A percentile compares a stretch with the other conserved stretches of the same genome.
Conservation (phyloP, 2,888 invertebrate genomes). For the Syrphus vitripennis region DNA sequence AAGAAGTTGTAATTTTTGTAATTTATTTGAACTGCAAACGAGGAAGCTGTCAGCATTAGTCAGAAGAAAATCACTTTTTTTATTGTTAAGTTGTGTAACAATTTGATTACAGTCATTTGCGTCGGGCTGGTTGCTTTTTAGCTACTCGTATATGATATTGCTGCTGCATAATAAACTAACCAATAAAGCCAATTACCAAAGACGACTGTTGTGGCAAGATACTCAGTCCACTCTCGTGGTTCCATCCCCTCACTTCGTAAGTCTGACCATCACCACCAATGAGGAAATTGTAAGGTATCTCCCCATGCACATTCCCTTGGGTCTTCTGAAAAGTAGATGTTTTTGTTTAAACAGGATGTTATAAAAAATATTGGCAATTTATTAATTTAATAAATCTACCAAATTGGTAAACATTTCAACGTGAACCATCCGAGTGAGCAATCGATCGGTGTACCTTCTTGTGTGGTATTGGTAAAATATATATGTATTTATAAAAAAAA, state of each 20-base stretch:
- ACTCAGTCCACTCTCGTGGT: constrained; percentile 77
- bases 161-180: constrained; percentile 74
- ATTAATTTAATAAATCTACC: too few relatives aligned
- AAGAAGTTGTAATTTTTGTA: background rate
- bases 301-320: constrained; percentile 45
- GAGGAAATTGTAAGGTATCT: constrained; percentile 82
- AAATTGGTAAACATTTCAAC: too few relatives aligned
- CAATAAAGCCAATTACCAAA: constrained; percentile 81
- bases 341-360: background rate
- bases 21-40: constrained; percentile 11
- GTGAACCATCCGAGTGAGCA: too few relatives aligned
- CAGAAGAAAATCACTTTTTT: constrained; percentile 15
- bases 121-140: background rate
- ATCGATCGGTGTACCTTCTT: too few relatives aligned
- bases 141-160: background rate
- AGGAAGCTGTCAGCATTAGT: constrained; percentile 7
- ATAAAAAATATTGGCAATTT: too few relatives aligned
- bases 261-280: constrained; percentile 82
- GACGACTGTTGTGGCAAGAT: constrained; percentile 74
- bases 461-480: too few relatives aligned
- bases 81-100: constrained; percentile 8
- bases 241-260: constrained; percentile 82
- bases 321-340: background rate
- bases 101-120: constrained; percentile 24
- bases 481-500: too few relatives aligned